Base-by-base conservation (phyloP, 2,797 vertebrate species). In the Enteromius thamalakanensis region DNA sequence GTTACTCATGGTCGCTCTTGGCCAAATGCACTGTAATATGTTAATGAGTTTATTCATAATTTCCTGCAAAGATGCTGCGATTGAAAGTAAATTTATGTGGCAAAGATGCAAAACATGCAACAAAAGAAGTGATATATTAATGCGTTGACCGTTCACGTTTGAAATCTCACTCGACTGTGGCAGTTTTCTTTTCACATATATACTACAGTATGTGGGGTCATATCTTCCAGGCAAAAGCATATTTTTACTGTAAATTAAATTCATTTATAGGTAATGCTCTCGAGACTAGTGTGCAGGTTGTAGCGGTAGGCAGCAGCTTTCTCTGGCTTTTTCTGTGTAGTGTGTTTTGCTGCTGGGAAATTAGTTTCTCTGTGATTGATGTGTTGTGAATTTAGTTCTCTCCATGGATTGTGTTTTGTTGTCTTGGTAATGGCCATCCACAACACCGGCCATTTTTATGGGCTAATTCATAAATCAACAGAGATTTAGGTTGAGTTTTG, bases 401-500 rank as follows among this genome's bases (percentile, higher is more conserved):
- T 37, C 49, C n/a, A 6, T 34, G 53, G 62, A 72, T 88, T 89
- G 85, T 86, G 83, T 89, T 86, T 86, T 67, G 75, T 69, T 75
- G 83, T 77, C 67, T 81, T 86, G 88, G 87, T 85, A 85, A 77
- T 77, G 40, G 55, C 79, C 67, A 19, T 79, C 76, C 76, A 81
- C 84, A 76, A 37, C 45, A 62, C n/a, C 29, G 53, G 68, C 60
- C 34, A 58, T 88, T 89, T 80, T 86, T 89, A 23, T 87, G 51
- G 76, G 64, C 64, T 14, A 67, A 47, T 79, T 76, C 85, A 81
- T 87, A 86, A 91, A 91, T 90, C 87, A 90, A 51, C 71, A 6
- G 51, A 37, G 89, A 89, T 92, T 91, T 88, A 83, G 90, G 86
- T 81, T 86, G 68, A 81, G 87, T 84, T 87, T 76, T 68, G 79